Conservation (phyloP, 1,140 invertebrate genomes). For the Drosophila pandora region DNA sequence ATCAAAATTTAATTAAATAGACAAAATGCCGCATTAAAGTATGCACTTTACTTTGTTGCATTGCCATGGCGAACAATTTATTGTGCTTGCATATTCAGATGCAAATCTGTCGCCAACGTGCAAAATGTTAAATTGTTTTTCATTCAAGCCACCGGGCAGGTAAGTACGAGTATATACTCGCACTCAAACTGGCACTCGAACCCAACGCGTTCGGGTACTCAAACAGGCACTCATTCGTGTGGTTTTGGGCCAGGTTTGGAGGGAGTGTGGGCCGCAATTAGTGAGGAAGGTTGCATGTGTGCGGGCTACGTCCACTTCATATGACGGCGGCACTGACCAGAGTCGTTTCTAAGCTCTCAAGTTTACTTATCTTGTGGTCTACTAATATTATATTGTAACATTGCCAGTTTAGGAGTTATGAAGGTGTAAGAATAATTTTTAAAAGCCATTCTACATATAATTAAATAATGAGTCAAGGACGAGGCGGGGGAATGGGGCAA, state of each 20-base stretch:
- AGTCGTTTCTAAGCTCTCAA: slow-evolving; percentile 8
- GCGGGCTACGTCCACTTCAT: slow-evolving; percentile 32
- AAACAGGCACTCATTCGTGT: slow-evolving; percentile 15
- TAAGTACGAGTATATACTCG: slow-evolving; percentile 21
- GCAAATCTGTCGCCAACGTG: slow-evolving; percentile 77
- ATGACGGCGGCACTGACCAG: slow-evolving; percentile 15
- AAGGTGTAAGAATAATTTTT: no score
- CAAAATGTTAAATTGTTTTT: slow-evolving; percentile 59
- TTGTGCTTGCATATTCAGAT: slow-evolving; percentile 60
- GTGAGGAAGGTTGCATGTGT: slow-evolving; percentile 60
- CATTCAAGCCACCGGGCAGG: slow-evolving; percentile 21
- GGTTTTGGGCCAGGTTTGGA: slow-evolving; percentile 31
- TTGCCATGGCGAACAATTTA: slow-evolving; percentile 61
- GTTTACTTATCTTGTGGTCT: not conserved
- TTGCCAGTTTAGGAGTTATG: not conserved
- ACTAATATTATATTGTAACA: not conserved
- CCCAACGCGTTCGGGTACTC: slow-evolving; percentile 10
- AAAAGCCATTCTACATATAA: no score
- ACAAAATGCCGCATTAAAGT: slow-evolving; percentile 76
- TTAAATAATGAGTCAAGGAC: not conserved
- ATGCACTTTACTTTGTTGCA: slow-evolving; percentile 66
- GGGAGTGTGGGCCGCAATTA: slow-evolving; percentile 56
- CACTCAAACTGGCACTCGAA: slow-evolving; percentile 5
- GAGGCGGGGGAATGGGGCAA: not conserved
- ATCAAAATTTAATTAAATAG: slow-evolving; percentile 77